phyloP scores from a whole-genome alignment of 2,797 vertebrate genomes.

The Crax fasciolata region DNA sequence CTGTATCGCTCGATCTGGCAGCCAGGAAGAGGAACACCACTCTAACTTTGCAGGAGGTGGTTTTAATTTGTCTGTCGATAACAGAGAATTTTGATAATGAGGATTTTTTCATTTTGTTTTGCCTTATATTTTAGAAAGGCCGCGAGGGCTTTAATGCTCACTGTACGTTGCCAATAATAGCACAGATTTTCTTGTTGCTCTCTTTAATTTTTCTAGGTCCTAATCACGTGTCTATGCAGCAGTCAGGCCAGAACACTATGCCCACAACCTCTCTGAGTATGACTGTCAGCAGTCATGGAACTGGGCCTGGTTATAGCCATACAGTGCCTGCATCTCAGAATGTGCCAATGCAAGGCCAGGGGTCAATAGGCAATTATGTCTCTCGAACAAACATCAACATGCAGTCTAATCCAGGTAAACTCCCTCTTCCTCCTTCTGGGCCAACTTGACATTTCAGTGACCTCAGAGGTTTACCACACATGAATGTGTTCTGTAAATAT shows the following conservation, averaged over 20 bases:
- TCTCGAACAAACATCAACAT: constrained; percentile 95
- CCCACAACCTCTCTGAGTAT: constrained; percentile 91
- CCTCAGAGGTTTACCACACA: constrained; percentile 1
- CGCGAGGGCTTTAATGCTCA: background rate
- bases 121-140: background rate
- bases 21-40: background rate
- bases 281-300: constrained; percentile 87
- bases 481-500: constrained; percentile 29
- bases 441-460: constrained; percentile 28
- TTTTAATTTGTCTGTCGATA: background rate
- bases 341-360: constrained; percentile 90
- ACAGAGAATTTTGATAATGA: background rate
- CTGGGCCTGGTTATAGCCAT: constrained; percentile 89
- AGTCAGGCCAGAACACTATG: constrained; percentile 90
- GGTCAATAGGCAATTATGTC: constrained; percentile 89
- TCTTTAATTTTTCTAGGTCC: constrained; percentile 83
- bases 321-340: constrained; percentile 89
- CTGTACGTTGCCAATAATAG: background rate
- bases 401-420: constrained; percentile 93
- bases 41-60: background rate
- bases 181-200: constrained; percentile 23
- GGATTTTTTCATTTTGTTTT: background rate
- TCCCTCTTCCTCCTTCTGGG: constrained; percentile 18
- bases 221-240: constrained; percentile 92
- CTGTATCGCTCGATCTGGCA: background rate